phyloP scores from a whole-genome alignment of 2,797 vertebrate species.

The Strix occidentalis region DNA sequence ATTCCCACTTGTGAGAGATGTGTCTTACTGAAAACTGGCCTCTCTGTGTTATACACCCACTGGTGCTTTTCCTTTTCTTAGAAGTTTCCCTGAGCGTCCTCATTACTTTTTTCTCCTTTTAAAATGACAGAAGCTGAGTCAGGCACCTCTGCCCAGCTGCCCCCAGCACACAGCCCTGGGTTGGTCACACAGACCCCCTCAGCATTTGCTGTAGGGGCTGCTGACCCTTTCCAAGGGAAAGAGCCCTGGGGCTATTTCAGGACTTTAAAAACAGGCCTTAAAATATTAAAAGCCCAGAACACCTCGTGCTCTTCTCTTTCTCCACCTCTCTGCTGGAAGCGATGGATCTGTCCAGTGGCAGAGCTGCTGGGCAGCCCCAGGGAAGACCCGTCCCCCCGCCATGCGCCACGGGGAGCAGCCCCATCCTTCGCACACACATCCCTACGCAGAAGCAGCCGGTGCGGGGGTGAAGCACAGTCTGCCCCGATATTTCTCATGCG shows the following conservation, averaged over 20 bases:
- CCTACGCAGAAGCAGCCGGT: fast-evolving
- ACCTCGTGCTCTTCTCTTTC: neutral
- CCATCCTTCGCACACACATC: fast-evolving
- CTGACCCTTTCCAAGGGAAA: neutral
- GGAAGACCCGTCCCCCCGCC: neutral
- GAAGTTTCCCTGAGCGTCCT: neutral
- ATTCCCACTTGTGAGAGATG: neutral
- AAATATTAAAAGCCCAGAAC: neutral
- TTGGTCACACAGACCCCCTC: neutral
- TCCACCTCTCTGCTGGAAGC: neutral
- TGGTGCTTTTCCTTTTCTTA: neutral
- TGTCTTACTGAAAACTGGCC: neutral
- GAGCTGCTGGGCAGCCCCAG: neutral
- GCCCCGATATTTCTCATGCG: fast-evolving
- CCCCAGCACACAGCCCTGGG: neutral
- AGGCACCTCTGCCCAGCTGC: neutral
- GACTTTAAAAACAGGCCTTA: neutral
- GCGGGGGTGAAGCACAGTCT: neutral
- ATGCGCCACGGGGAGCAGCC: fast-evolving
- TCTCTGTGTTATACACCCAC: neutral
- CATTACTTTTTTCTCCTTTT: too few relatives aligned
- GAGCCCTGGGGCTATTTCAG: neutral
- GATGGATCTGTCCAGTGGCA: neutral
- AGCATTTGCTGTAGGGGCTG: neutral
- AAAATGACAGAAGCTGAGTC: too few relatives aligned